Evolutionary conservation across 2,888 invertebrate species (phyloP), one percentile per base, ranked within the genome.

Genomic region (Pandemis heparana): DNA sequence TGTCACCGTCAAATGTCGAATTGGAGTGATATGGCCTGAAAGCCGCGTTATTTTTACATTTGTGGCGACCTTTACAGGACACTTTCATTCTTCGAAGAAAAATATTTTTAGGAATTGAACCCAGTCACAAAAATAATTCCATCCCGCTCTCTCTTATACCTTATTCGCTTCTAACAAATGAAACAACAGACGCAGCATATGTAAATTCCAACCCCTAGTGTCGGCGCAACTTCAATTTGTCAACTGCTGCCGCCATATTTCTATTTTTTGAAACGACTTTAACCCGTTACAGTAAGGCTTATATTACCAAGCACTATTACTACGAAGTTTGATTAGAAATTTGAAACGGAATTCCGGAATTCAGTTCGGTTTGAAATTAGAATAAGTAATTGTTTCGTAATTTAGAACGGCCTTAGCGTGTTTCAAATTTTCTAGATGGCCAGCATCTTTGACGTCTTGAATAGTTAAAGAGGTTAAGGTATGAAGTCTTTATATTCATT

Each of bases 211-310:
- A 84, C 80, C 86, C 85, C 86, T 80, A 66, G 79, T 73, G 81
- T 78, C 84, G 80, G 84, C 81, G 82, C 86, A 83, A 86, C 88
- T 90, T 87, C 89, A 90, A 91, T 92, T 91, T 91, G 91, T 91
- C 90, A 89, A 86, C 80, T 82, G 76, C 80, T 78, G 70, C 77
- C 76, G 75, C 77, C 77, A 79, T 79, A 81, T 78, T 81, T 75
- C 69, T 70, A 71, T 75, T 81, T 83, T 83, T 81, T 76, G 56
- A 56, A 56, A 10, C 16, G n/a, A 46, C 75, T 72, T 79, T 81
- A 77, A 67, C 51, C 56, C 70, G 41, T 75, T 0, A 48, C 18
- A 2, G 68, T 81, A 83, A 72, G 76, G 81, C 71, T 77, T 66
- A 80, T 75, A 76, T 69, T 78, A 8, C 59, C 16, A 18, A 8